Base-by-base conservation (phyloP, 2,888 invertebrate species). In the Cosmia pyralina region DNA sequence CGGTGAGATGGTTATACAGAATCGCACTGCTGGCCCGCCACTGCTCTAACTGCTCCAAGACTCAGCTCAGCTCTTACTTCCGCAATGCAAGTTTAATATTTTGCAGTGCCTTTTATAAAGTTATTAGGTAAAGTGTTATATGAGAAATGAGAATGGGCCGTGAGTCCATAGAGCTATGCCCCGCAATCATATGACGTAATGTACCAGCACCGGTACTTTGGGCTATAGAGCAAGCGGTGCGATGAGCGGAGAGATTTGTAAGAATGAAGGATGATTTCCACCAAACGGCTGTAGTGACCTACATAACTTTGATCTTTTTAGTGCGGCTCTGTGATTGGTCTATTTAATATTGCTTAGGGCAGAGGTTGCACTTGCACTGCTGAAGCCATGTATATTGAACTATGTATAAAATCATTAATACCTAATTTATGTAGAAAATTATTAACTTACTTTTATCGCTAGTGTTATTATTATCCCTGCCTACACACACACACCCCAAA, bases 121-220 rank as follows among this genome's bases (percentile, higher is more conserved):
- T 69, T 82, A 72, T 80, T 69, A 62, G 46, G 68, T 62, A 59
- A 72, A 82, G 58, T 73, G 69, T 78, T 76, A 64, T 78, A 75
- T 60, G 70, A 74, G 74, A 78, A 74, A 70, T 74, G 72, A 78
- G 78, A 83, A 75, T 73, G 73, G 63, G 28, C 69, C 48, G 72
- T 69, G 73, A 77, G 74, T 79, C 72, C 72, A 72, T 84, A 79
- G 59, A 67, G 59, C 75, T 72, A 53, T 72, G 72, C 69, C 84
- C 84, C 63, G 75, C 79, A 76, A 79, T 71, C 66, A 72, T 59
- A 70, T 85, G 84, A 85, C 72, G 86, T 83, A 85, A 85, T 71
- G 46, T 34, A 44, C 67, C 22, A 64, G 67, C 50, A 67, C 62
- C 34, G 63, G 76, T 78, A 34, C 57, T 19, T 62, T 11, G 62